Conservation (phyloP, 2,888 invertebrate species). For the Caenorhabditis parvicauda region DNA sequence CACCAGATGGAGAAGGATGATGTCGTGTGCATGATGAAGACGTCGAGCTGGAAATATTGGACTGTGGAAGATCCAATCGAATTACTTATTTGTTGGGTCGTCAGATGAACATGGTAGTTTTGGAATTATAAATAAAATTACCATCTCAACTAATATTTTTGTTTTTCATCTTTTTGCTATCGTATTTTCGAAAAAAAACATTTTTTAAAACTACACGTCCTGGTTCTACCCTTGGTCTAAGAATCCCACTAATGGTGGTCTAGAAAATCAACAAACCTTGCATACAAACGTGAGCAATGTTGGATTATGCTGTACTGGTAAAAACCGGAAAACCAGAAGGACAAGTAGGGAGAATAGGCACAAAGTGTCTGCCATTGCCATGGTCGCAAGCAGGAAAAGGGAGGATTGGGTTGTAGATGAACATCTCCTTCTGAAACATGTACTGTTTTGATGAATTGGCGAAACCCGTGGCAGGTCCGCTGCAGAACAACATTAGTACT, state of each 20-base stretch:
- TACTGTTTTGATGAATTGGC: too few species aligned
- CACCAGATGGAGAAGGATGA: constrained; percentile 59
- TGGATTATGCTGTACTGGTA: constrained; percentile 34
- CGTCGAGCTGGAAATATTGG: constrained; percentile 39
- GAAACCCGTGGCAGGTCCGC: too few species aligned
- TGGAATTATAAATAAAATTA: too few species aligned
- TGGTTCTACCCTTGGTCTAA: too few species aligned
- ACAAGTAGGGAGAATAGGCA: constrained; percentile 44
- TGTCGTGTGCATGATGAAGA: constrained; percentile 57
- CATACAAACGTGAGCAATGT: constrained; percentile 46
- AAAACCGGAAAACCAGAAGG: constrained; percentile 42
- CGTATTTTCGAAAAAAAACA: constrained; percentile 7
- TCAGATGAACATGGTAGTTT: background rate
- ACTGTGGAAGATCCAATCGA: background rate
- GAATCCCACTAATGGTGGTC: background rate
- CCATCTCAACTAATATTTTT: too few species aligned
- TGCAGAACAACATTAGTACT: background rate
- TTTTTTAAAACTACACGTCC: background rate
- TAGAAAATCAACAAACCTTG: constrained; percentile 36
- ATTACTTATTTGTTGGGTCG: background rate
- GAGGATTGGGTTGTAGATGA: constrained; percentile 50
- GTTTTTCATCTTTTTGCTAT: too few species aligned
- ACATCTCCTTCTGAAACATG: constrained; percentile 26
- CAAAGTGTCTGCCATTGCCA: constrained; percentile 56
- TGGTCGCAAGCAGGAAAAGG: constrained; percentile 49